Conservation (phyloP, 2,797 vertebrate species). For the Orestias chungarensis region DNA sequence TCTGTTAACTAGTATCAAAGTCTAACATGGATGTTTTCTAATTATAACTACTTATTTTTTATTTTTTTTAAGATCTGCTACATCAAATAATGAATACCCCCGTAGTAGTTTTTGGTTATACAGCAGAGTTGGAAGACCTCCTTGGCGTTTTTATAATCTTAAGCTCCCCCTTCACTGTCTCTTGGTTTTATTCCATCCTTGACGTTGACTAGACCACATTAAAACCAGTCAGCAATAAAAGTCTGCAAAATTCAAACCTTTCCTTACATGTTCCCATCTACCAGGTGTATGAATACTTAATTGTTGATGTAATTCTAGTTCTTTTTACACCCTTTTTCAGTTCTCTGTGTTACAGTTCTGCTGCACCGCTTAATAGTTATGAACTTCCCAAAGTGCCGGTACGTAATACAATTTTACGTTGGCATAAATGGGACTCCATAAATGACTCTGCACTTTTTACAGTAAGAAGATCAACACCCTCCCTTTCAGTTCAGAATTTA, state of each 20-base stretch:
- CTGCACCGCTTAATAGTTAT: not conserved
- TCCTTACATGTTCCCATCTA: no score
- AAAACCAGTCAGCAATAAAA: not conserved
- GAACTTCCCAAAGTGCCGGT: not conserved
- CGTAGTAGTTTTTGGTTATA: no score
- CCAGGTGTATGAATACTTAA: no score
- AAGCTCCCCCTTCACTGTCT: not conserved
- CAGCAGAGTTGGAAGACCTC: not conserved
- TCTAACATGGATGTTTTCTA: no score
- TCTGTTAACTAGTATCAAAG: not conserved
- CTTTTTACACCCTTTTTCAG: not conserved
- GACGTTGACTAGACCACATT: not conserved
- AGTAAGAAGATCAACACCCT: not conserved
- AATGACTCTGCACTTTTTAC: conserved; percentile 68
- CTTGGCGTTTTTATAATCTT: not conserved
- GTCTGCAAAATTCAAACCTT: not conserved
- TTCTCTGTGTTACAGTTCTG: not conserved
- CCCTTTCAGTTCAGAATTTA: not conserved
- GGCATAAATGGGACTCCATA: conserved; percentile 13
- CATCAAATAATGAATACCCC: no score
- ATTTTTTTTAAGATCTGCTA: no score
- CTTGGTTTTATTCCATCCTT: not conserved
- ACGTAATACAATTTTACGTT: not conserved
- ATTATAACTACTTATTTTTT: no score
- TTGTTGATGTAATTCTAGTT: no score